Evolutionary conservation across 2,888 invertebrate genomes (phyloP), one percentile per base, ranked within the genome.

Genomic region (Nasonia oneida): DNA sequence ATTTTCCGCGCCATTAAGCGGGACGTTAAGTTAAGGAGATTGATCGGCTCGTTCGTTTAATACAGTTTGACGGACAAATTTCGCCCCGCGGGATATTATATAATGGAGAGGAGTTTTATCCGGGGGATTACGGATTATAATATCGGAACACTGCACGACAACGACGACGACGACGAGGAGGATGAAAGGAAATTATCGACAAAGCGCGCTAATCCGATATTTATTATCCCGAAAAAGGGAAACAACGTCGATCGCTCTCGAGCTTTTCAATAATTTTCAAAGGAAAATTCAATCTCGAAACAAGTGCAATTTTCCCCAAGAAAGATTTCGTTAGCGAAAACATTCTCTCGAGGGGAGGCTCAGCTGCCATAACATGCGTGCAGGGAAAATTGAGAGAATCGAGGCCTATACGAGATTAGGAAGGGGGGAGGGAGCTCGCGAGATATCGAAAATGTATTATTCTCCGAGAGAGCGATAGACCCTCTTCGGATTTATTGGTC

Each of bases 381-480:
- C 71, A 39, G 10, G 42, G 42, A 71, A 71, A 71, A 71, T 71
- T 71, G 71, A 71, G 73, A 73, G n/a, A 47, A 73, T 23, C 23
- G 39, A 73, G 67, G 33, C 67, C 67, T 67, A 33, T 67, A 67
- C 67, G 4, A 67, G 67, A 73, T 73, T 47, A 50, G 42, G 70
- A 3, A 18, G 5, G 23, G 37, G 47, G 29, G 29, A 29, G 37
- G 4, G 64, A 23, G 23, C 53, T 18, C 79, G 53, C 47, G 78
- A 82, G 57, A 82, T 86, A 86, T 86, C 83, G 83, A 80, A 71
- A 83, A 80, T 86, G 75, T 83, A 83, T 86, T 86, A 80, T 86
- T 76, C 37, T 37, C 37, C 37, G 37, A 42, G 71, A 80, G 71
- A 80, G 70, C 18, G 76, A 79, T 70, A 37, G 37, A 12, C 64